Percentiles rank a stretch among this genome's conserved stretches.
Evolutionary conservation across 1,140 invertebrate species (phyloP).

Genomic region (Calliopsis andreniformis): DNA sequence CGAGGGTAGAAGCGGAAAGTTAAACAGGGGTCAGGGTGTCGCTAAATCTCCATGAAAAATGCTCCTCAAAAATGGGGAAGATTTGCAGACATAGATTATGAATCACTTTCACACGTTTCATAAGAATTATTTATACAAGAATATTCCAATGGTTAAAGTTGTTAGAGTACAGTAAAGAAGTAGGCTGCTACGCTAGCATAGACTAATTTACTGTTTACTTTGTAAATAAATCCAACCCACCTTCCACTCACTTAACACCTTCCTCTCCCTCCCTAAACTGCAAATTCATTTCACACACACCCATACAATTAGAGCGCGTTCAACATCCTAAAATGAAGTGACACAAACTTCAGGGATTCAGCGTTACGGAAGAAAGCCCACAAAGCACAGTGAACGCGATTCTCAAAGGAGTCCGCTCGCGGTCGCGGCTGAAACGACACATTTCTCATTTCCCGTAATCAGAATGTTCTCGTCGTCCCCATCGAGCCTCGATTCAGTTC

Average conservation of each 20-base stretch:
- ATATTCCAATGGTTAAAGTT: too few relatives aligned
- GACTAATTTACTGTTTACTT: too few relatives aligned
- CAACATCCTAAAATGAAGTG: neutral
- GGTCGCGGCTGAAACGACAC: conserved; percentile 34
- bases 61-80: conserved; percentile 23
- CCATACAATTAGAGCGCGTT: neutral
- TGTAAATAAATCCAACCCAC: too few relatives aligned
- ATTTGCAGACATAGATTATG: conserved; percentile 26
- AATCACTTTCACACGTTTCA: neutral
- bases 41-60: conserved; percentile 46
- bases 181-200: too few relatives aligned
- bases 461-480: conserved; percentile 28
- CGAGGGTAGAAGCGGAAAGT: neutral
- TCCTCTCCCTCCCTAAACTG: too few relatives aligned
- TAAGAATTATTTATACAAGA: too few relatives aligned
- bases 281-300: too few relatives aligned
- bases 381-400: neutral
- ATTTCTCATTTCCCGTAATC: conserved; percentile 65
- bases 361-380: conserved; percentile 47
- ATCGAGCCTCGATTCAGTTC: conserved; percentile 50
- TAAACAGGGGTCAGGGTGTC: conserved; percentile 15
- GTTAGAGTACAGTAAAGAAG: too few relatives aligned
- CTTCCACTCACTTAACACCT: too few relatives aligned
- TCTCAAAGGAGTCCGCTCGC: conserved; percentile 33
- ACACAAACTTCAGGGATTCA: neutral